Evolutionary conservation across 35 echinoderm and acorn worm genomes (phyloP).

Genomic region (Heliocidaris erythrogramma): DNA sequence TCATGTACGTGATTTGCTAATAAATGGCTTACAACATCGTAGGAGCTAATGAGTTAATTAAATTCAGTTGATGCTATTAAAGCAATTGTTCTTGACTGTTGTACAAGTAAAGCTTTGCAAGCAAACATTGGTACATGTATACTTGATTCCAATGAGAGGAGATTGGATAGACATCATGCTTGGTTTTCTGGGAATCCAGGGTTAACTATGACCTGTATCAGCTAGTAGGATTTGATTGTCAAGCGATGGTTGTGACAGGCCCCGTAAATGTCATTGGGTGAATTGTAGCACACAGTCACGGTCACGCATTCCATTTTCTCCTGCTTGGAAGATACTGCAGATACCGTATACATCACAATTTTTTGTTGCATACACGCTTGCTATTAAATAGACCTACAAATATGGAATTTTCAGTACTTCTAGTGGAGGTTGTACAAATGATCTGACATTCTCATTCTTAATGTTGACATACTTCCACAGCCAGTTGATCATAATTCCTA

Average conservation of each 20-base stretch:
- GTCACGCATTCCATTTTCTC: neutral
- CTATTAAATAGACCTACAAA: neutral
- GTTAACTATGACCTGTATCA: neutral
- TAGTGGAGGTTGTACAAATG: neutral
- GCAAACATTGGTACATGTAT: neutral
- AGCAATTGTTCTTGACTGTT: neutral
- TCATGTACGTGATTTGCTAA: neutral
- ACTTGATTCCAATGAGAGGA: neutral
- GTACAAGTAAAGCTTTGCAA: neutral
- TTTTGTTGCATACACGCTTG: neutral
- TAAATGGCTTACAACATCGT: neutral
- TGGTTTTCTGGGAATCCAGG: neutral
- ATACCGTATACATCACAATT: neutral
- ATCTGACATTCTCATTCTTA: neutral
- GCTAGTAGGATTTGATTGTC: neutral
- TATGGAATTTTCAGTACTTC: too few species aligned
- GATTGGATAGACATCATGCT: conserved; percentile 10
- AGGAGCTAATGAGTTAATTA: neutral
- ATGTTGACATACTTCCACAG: neutral
- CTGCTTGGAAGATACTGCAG: neutral
- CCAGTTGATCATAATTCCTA: neutral
- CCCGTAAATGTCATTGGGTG: neutral
- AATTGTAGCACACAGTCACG: neutral
- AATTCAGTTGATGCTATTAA: neutral
- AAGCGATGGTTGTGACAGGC: neutral